Base-by-base conservation (phyloP, 2,888 invertebrate genomes). In the Drosophila leonis region DNA sequence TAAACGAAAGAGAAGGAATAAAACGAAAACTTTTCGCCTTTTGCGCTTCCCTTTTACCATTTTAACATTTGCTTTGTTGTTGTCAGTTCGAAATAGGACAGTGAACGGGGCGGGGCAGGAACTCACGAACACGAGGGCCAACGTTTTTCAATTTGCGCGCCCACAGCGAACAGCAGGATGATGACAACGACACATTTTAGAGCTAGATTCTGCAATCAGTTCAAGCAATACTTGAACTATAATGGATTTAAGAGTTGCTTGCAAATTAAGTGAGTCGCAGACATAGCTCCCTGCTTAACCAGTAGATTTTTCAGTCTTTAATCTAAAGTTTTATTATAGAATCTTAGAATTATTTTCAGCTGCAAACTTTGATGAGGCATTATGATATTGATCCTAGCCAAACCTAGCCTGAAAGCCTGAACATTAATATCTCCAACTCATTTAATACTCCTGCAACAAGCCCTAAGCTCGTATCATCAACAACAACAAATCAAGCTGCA, bases 21-120 rank as follows among this genome's bases (percentile, higher is more conserved):
- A 48, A 54, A 61, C 33, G 46, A 67, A 71, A 79, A 78, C 60
- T 79, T 79, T 79, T 78, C 37, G 75, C 67, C 71, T 65, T 75
- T 67, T 76, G 65, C 73, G 65, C 65, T 71, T 75, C 61, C 61
- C 48, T 62, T 71, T 60, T 72, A 54, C 59, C 52, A 62, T 65
- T 74, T 63, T 72, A 49, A 55, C 56, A 62, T 13, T 57, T 60
- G 35, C 57, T 65, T 65, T 78, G 64, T 78, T 78, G 67, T 64
- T 78, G 65, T 68, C 59, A 49, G 56, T 64, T 24, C 10, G 24
- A 64, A 52, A 60, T 66, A 6, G 67, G 35, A 18, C 27, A 46
- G 27, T 9, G 13, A 29, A 18, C 12, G 42, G 33, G 18, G 1
- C 7, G 46, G 31, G 4, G 6, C 13, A 1, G 27, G 2, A 5